A percentile compares a stretch with the other conserved stretches of the same genome.
These are phyloP conservation scores for Lobophora halterata DNA, from an alignment of 2,888 invertebrate species.

Conservation along the genomic window DNA sequence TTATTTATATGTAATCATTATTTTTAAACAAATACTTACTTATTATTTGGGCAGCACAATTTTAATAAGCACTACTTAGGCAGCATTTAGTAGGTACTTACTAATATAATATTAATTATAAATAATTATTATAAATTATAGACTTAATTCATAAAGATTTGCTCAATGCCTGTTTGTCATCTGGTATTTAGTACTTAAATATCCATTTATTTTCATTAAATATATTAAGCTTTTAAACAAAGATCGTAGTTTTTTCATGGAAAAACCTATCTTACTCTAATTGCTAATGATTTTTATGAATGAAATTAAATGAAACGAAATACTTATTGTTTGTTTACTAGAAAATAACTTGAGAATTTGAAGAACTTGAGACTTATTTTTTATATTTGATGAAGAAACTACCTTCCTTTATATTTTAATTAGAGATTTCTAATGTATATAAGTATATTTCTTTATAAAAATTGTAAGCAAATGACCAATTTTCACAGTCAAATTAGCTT, in stretches of 20 bases:
- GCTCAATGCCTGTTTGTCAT: slow-evolving; percentile 54
- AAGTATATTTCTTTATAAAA: slow-evolving; percentile 30
- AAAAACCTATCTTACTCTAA: too few relatives aligned
- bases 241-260: too few relatives aligned
- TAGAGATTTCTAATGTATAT: slow-evolving; percentile 5
- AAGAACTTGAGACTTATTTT: too few relatives aligned
- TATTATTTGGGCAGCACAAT: too few relatives aligned
- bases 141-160: slow-evolving; percentile 38
- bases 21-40: too few relatives aligned
- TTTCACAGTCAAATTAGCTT: slow-evolving; percentile 55
- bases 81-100: slow-evolving; percentile 6
- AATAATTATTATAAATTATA: slow-evolving; percentile 19
- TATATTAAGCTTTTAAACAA: slow-evolving; percentile 23
- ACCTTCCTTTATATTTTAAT: background rate
- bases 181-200: slow-evolving; percentile 37
- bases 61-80: background rate
- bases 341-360: too few relatives aligned
- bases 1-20: too few relatives aligned
- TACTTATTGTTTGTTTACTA: too few relatives aligned
- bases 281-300: too few relatives aligned
- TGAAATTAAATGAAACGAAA: too few relatives aligned
- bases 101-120: slow-evolving; percentile 11
- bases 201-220: slow-evolving; percentile 19
- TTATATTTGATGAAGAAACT: background rate
- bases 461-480: slow-evolving; percentile 55